These are phyloP conservation scores for Stichodactyla mertensii DNA, from an alignment of 64 coral and sea anemone species.

Conservation along the genomic window DNA sequence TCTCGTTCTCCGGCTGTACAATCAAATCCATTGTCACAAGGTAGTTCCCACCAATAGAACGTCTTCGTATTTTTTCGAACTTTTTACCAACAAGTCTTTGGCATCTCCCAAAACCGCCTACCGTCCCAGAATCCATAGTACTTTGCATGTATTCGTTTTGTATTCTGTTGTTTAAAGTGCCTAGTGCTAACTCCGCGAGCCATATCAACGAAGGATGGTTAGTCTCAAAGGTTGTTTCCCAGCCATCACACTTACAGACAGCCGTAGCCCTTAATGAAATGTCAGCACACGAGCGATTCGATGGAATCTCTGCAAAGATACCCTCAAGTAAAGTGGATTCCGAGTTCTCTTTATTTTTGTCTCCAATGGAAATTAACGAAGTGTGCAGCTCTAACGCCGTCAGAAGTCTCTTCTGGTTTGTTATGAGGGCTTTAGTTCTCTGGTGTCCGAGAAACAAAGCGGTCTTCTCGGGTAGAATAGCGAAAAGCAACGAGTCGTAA, in stretches of 20 bases:
- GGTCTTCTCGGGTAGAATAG: constrained; percentile 65
- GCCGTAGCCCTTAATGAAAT: constrained; percentile 44
- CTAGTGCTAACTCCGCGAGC: constrained; percentile 73
- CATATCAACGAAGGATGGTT: constrained; percentile 53
- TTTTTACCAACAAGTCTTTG: constrained; percentile 56
- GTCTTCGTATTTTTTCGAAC: constrained; percentile 71
- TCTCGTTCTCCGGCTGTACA: constrained; percentile 52
- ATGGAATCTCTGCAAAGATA: constrained; percentile 70
- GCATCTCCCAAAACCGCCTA: constrained; percentile 51
- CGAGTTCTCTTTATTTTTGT: constrained; percentile 33
- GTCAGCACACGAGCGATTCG: constrained; percentile 56
- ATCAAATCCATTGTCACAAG: constrained; percentile 66
- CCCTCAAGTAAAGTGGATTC: constrained; percentile 38
- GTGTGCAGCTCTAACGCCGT: constrained; percentile 67
- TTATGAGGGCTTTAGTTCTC: constrained; percentile 47
- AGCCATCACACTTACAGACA: constrained; percentile 72
- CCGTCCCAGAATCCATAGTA: not conserved
- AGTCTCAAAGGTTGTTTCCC: constrained; percentile 38
- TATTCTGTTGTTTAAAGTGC: constrained; percentile 72
- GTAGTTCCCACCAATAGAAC: constrained; percentile 41
- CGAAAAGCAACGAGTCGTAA: constrained; percentile 78
- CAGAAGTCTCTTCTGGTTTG: constrained; percentile 73
- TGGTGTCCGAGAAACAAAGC: constrained; percentile 52
- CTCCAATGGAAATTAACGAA: constrained; percentile 59
- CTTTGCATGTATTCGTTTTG: constrained; percentile 37